These are phyloP conservation scores for Geodia barretti DNA, from an alignment of 37 sponge, comb jelly and placozoan genomes.

Conservation along the genomic window DNA sequence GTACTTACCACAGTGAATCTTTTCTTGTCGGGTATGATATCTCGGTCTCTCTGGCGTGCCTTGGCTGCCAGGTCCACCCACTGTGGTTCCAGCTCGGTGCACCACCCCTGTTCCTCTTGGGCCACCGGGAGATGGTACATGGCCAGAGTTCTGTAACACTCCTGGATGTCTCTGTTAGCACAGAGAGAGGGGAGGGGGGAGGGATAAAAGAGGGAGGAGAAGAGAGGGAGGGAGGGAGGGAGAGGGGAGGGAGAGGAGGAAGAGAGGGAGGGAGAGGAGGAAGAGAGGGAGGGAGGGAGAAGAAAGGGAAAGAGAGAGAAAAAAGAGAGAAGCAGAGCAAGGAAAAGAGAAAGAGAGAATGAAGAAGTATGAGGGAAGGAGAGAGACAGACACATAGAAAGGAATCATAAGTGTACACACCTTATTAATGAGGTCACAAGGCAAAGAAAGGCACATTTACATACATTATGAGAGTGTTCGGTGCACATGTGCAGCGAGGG, in stretches of 20 bases:
- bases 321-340: background rate
- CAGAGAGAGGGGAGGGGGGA: too few species aligned
- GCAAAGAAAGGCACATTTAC: too few species aligned
- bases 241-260: constrained; percentile 1
- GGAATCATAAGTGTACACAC: too few species aligned
- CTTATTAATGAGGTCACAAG: too few species aligned
- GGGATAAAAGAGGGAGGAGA: background rate
- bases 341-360: background rate
- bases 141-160: constrained; percentile 92
- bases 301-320: constrained; percentile 8
- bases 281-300: constrained; percentile 13
- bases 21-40: constrained; percentile 93
- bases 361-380: background rate
- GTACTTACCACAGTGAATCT: constrained; percentile 85
- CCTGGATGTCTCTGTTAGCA: constrained; percentile 68
- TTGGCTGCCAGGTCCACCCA: constrained; percentile 79
- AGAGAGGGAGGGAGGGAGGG: constrained; percentile 4
- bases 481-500: background rate
- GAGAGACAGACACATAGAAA: background rate
- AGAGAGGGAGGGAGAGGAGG: constrained; percentile 18
- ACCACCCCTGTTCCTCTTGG: constrained; percentile 55
- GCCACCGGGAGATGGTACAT: constrained; percentile 85
- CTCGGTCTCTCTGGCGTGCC: constrained; percentile 77
- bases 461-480: background rate
- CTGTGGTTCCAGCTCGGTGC: constrained; percentile 44